These are phyloP conservation scores for Drosophila pegasa DNA, from an alignment of 2,888 invertebrate species.

Conservation along the genomic window DNA sequence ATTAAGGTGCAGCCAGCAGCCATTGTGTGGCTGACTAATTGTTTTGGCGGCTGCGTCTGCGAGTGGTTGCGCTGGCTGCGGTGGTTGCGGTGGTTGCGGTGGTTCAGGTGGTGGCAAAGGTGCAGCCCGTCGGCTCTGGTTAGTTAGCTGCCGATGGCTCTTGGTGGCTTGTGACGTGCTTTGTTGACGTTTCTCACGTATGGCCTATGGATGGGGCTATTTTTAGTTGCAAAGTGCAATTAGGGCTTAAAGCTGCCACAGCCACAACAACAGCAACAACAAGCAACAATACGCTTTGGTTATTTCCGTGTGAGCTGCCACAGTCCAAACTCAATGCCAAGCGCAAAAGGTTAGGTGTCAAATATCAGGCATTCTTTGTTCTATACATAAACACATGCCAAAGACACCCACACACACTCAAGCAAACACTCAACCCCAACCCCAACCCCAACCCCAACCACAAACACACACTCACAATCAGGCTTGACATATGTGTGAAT, in stretches of 20 bases:
- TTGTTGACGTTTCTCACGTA: slow-evolving; percentile 24
- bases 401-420: slow-evolving; percentile 6
- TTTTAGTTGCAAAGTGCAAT: slow-evolving; percentile 49
- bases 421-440: slow-evolving; percentile 1
- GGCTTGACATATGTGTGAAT: slow-evolving; percentile 24
- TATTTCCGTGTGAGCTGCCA: slow-evolving; percentile 32
- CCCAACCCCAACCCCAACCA: slow-evolving; percentile 5
- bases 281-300: slow-evolving; percentile 12
- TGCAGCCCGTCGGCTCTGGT: slow-evolving; percentile 20
- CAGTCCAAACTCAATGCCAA: slow-evolving; percentile 55
- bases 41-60: not conserved
- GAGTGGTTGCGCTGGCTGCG: not conserved
- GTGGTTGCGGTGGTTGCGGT: not conserved
- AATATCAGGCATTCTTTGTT: slow-evolving; percentile 34
- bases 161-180: slow-evolving; percentile 22
- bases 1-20: slow-evolving; percentile 10
- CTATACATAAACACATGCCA: slow-evolving; percentile 9
- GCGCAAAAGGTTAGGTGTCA: slow-evolving; percentile 64
- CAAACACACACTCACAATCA: slow-evolving; percentile 4
- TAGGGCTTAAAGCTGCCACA: slow-evolving; percentile 18
- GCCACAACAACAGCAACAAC: not conserved
- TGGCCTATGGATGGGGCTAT: slow-evolving; percentile 23
- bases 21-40: slow-evolving; percentile 29
- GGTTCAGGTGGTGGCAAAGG: not conserved
- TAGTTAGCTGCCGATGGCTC: slow-evolving; percentile 39